phyloP scores from a whole-genome alignment of 2,888 invertebrate genomes.

The Harpagoxenus sublaevis region DNA sequence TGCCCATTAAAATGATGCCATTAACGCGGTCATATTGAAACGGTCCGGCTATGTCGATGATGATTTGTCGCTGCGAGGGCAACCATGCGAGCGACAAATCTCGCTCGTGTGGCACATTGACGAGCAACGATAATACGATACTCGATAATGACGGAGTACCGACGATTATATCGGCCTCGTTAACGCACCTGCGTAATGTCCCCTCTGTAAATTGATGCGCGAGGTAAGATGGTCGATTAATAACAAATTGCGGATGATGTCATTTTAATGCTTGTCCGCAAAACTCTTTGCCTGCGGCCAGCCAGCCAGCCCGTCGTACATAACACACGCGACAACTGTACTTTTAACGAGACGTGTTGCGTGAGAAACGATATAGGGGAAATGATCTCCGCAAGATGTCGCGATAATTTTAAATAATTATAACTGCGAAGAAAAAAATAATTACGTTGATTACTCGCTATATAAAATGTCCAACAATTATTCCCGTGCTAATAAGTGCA shows the following conservation, averaged over 20 bases:
- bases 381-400: slow-evolving; percentile 5
- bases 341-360: slow-evolving; percentile 22
- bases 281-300: slow-evolving; percentile 16
- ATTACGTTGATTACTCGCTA: neutral
- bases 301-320: neutral
- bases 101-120: slow-evolving; percentile 78
- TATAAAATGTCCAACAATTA: neutral
- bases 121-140: slow-evolving; percentile 77
- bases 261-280: slow-evolving; percentile 39
- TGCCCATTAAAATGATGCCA: slow-evolving; percentile 45
- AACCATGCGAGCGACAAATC: slow-evolving; percentile 80
- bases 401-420: slow-evolving; percentile 25
- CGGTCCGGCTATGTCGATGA: slow-evolving; percentile 49
- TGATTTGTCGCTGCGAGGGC: slow-evolving; percentile 80
- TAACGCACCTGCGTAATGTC: slow-evolving; percentile 65
- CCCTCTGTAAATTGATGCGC: slow-evolving; percentile 55
- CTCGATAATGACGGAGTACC: slow-evolving; percentile 75
- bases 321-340: neutral
- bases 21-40: slow-evolving; percentile 47
- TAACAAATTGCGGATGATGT: slow-evolving; percentile 50
- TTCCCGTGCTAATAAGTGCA: neutral
- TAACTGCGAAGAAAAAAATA: neutral
- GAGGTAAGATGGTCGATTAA: slow-evolving; percentile 62
- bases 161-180: slow-evolving; percentile 76
- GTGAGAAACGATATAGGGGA: slow-evolving; percentile 11